Base-by-base conservation (phyloP, 2,888 invertebrate species). In the Drosophila leonis region DNA sequence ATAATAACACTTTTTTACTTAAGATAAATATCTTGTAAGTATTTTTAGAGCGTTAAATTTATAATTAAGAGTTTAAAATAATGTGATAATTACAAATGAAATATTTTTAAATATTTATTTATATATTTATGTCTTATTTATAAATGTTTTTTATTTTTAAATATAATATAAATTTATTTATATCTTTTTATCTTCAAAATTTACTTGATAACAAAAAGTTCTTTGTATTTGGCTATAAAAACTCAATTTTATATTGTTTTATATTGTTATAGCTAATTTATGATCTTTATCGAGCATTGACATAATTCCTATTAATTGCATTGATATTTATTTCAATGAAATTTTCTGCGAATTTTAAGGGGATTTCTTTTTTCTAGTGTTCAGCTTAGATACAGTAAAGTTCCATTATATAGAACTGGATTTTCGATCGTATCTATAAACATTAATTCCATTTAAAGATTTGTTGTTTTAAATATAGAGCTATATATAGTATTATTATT, bases 51-150 rank as follows among this genome's bases (percentile, higher is more conserved):
- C 20, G 4, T 20, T 12, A 13, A 51, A 15, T 8, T 8, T 5
- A 20, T 4, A 15, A 51, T 35, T 20, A 12, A 4, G 13, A 51
- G 20, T 33, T 49, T n/a, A 24, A 24, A 24, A 46, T 46, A 9
- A 9, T 20, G 2, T 4, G 1, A 33, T 20, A 31, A 15, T 33
- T 51, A 46, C 2, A 7, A 8, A 15, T 15, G 15, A 27, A 35
- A 31, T 12, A 31, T 49, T 31, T 31, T 31, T 49, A 31, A 31
- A 20, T 35, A 24, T 10, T 24, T 52, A 35, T 52, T 52, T 52
- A 15, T 52, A 18, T 18, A 20, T 13, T 20, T 6, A 0, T 33
- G 1, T 35, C 1, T 35, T 4, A 20, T 51, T 51, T 20, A 51
- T 20, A 29, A 33, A 12, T 31, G 1, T 33, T 41, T n/a, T 41